Percentiles rank a stretch among this genome's conserved stretches.
phyloP scores from a whole-genome alignment of 2,113 vertebrate genomes.

The Pan paniscus region DNA sequence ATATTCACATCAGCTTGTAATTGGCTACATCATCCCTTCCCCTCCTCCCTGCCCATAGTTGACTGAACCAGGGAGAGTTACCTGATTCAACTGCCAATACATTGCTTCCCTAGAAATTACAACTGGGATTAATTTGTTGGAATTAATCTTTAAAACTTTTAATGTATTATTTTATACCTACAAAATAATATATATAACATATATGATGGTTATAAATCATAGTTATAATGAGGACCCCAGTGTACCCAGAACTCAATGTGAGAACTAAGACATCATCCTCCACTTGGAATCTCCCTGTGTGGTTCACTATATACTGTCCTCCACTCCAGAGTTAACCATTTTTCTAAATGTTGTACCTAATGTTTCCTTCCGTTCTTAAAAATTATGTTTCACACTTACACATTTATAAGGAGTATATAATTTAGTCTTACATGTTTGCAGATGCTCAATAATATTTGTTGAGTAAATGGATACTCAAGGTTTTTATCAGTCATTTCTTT shows the following conservation, averaged over 20 bases:
- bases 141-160: background rate
- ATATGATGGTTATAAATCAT: background rate
- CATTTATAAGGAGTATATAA: background rate
- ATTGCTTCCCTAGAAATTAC: background rate
- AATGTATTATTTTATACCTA: background rate
- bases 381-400: background rate
- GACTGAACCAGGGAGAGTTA: background rate
- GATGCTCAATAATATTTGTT: background rate
- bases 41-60: background rate
- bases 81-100: background rate
- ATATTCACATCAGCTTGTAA: background rate
- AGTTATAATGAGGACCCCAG: background rate
- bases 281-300: background rate
- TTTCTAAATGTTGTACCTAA: background rate
- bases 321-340: background rate
- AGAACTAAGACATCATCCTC: background rate
- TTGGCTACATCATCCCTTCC: background rate
- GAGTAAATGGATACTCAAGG: background rate
- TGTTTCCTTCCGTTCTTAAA: background rate
- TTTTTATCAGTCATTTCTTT: background rate
- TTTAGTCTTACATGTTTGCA: background rate
- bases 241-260: background rate
- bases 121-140: background rate
- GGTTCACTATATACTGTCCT: background rate
- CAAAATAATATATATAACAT: background rate